These are phyloP conservation scores for Eristalis tenax DNA, from an alignment of 2,888 invertebrate species.

Conservation along the genomic window DNA sequence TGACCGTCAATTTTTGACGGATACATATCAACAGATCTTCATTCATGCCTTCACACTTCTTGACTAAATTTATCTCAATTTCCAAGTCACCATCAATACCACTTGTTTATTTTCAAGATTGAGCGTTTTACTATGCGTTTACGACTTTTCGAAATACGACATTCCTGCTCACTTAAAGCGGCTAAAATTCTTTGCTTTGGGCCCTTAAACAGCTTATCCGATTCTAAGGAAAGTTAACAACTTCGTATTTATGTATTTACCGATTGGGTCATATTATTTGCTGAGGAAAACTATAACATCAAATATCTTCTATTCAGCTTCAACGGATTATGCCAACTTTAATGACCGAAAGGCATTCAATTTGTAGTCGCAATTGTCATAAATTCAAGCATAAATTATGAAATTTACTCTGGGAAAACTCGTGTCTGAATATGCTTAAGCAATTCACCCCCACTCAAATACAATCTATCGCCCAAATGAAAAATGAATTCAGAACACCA, in stretches of 20 bases:
- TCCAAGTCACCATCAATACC: too few species aligned
- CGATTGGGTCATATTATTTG: neutral
- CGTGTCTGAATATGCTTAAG: neutral
- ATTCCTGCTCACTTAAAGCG: too few species aligned
- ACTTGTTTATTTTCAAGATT: too few species aligned
- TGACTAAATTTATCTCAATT: too few species aligned
- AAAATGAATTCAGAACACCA: slow-evolving; percentile 5
- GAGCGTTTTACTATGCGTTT: too few species aligned
- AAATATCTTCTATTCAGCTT: neutral
- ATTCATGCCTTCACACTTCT: too few species aligned
- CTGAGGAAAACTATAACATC: neutral
- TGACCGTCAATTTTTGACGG: too few species aligned
- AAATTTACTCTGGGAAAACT: neutral
- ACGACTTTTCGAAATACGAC: too few species aligned
- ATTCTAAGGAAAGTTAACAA: neutral
- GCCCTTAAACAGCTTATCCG: neutral
- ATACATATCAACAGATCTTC: too few species aligned
- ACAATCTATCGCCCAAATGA: neutral
- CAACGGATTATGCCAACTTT: neutral
- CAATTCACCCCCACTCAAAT: too few species aligned
- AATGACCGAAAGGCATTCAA: neutral
- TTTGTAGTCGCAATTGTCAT: neutral
- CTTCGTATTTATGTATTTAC: neutral
- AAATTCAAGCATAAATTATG: neutral
- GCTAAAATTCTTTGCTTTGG: too few species aligned